phyloP scores from a whole-genome alignment of 2,888 invertebrate genomes.

The Cryptophagus acutangulus region DNA sequence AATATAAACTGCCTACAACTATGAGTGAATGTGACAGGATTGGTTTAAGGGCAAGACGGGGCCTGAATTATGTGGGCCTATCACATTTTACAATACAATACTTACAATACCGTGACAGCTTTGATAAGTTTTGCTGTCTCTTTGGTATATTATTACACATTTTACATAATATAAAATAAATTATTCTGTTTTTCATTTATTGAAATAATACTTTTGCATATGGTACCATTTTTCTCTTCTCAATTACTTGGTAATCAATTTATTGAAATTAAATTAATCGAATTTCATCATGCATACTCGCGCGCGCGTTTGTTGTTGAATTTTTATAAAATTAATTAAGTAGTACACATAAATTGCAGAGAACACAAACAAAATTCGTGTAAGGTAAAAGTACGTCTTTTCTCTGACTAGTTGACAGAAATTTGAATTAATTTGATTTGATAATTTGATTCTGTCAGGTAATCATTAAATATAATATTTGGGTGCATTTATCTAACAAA shows the following conservation, averaged over 20 bases:
- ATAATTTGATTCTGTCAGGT: constrained; percentile 25
- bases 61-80: constrained; percentile 48
- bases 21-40: constrained; percentile 50
- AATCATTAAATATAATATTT: constrained; percentile 20
- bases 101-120: constrained; percentile 40
- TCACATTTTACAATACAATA: constrained; percentile 50
- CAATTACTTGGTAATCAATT: constrained; percentile 25
- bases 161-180: constrained; percentile 43
- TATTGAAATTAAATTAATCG: constrained; percentile 19
- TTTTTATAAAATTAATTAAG: constrained; percentile 14
- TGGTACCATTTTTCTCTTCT: constrained; percentile 24
- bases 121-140: constrained; percentile 44
- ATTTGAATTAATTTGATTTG: not conserved
- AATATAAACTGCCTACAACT: constrained; percentile 50
- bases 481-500: constrained; percentile 26
- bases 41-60: constrained; percentile 45
- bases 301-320: constrained; percentile 9
- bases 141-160: constrained; percentile 51
- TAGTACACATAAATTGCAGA: constrained; percentile 27
- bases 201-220: constrained; percentile 15
- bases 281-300: constrained; percentile 22
- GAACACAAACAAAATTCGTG: constrained; percentile 30
- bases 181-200: constrained; percentile 25
- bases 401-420: constrained; percentile 44
- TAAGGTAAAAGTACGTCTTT: constrained; percentile 38